Evolutionary conservation across 1,140 invertebrate genomes (phyloP).

Genomic region (Hylyphantes graminicola): DNA sequence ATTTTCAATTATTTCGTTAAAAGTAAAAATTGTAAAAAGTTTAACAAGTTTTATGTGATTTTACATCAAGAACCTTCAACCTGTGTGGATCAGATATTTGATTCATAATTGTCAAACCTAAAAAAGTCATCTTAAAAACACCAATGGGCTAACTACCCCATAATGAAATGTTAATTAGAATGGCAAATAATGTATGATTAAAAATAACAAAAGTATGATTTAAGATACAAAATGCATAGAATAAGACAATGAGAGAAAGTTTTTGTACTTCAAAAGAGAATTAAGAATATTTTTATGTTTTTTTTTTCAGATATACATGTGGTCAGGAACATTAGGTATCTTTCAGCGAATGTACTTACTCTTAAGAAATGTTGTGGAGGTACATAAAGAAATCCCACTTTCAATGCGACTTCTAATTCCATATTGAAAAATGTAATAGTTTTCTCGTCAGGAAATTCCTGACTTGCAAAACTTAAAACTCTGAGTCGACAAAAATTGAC

Average conservation of each 20-base stretch:
- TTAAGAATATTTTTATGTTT: neutral
- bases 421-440: constrained; percentile 18
- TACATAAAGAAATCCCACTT: constrained; percentile 26
- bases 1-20: too few relatives aligned
- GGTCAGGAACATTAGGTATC: neutral
- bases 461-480: neutral
- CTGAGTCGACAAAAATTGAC: neutral
- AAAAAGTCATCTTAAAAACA: too few relatives aligned
- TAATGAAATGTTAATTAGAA: too few relatives aligned
- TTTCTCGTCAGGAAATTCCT: neutral
- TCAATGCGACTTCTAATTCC: constrained; percentile 41
- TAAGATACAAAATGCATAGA: neutral
- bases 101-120: too few relatives aligned
- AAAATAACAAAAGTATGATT: neutral
- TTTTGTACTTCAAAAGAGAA: neutral
- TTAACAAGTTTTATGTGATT: too few relatives aligned
- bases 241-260: neutral
- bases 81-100: too few relatives aligned
- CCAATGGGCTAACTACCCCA: too few relatives aligned
- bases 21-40: too few relatives aligned
- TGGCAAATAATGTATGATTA: neutral
- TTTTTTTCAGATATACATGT: neutral
- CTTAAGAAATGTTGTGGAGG: constrained; percentile 36
- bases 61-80: too few relatives aligned
- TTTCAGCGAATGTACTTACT: constrained; percentile 16